A percentile compares a stretch with the other conserved stretches of the same genome.
phyloP scores from a whole-genome alignment of 2,888 invertebrate genomes.

The Pardosa pseudoannulata region DNA sequence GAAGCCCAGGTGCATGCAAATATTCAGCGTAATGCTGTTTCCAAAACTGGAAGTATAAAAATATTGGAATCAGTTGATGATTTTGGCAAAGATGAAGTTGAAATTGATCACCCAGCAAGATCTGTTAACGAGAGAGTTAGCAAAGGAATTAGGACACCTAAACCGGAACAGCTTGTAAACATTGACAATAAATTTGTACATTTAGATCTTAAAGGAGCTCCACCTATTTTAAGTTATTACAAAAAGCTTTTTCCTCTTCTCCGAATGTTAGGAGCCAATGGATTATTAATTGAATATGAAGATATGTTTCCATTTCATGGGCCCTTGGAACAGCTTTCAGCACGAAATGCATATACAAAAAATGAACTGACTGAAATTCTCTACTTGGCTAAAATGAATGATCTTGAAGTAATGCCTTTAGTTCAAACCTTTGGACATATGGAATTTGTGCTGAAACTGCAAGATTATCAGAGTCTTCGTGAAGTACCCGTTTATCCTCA shows the following conservation, averaged over 20 bases:
- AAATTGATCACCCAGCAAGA: slow-evolving; percentile 66
- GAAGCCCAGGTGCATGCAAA: slow-evolving; percentile 72
- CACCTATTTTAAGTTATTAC: slow-evolving; percentile 82
- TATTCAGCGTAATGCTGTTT: slow-evolving; percentile 36
- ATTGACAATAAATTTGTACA: slow-evolving; percentile 81
- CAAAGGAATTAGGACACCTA: slow-evolving; percentile 48
- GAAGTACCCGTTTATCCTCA: slow-evolving; percentile 82
- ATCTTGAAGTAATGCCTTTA: slow-evolving; percentile 86
- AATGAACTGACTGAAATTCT: slow-evolving; percentile 84
- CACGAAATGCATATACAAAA: slow-evolving; percentile 83
- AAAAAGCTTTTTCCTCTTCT: slow-evolving; percentile 82
- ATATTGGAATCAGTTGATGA: slow-evolving; percentile 27
- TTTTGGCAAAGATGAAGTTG: slow-evolving; percentile 49
- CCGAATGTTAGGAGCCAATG: slow-evolving; percentile 84
- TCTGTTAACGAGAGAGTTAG: slow-evolving; percentile 67
- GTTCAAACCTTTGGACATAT: slow-evolving; percentile 92
- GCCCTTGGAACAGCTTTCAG: slow-evolving; percentile 81
- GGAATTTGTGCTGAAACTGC: slow-evolving; percentile 86
- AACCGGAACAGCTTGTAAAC: slow-evolving; percentile 53
- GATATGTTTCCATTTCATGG: slow-evolving; percentile 90
- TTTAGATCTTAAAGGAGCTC: slow-evolving; percentile 91
- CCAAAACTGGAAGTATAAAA: slow-evolving; percentile 20
- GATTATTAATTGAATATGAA: slow-evolving; percentile 89
- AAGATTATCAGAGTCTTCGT: slow-evolving; percentile 83
- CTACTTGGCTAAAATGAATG: slow-evolving; percentile 81